Conservation (phyloP, 2,888 invertebrate species). For the Strigamia maritima region DNA sequence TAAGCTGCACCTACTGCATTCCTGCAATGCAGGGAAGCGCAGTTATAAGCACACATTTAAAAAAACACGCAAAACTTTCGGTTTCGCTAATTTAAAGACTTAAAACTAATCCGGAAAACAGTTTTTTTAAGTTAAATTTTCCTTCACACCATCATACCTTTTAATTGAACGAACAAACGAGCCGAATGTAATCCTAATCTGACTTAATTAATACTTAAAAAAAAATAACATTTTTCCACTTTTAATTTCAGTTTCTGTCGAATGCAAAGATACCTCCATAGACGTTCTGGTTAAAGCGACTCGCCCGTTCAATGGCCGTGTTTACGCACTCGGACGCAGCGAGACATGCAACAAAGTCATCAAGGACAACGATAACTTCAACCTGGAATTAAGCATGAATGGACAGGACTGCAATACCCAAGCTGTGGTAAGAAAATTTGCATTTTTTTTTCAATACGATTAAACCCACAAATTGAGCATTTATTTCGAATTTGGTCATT, state of each 20-base stretch:
- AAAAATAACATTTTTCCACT: neutral
- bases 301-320: slow-evolving; percentile 89
- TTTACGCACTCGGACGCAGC: slow-evolving; percentile 87
- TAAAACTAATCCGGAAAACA: no score
- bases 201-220: neutral
- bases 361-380: slow-evolving; percentile 84
- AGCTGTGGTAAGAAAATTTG: slow-evolving; percentile 73
- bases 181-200: neutral
- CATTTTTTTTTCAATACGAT: no score
- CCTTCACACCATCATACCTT: no score
- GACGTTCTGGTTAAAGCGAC: slow-evolving; percentile 89
- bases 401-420: slow-evolving; percentile 95
- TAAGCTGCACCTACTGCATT: neutral
- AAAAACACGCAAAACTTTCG: no score
- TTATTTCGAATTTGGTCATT: no score
- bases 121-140: no score
- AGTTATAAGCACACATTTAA: no score
- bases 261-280: slow-evolving; percentile 90
- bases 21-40: neutral
- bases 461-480: neutral
- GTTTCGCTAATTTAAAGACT: no score
- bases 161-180: neutral
- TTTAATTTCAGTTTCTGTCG: slow-evolving; percentile 72
- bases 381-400: slow-evolving; percentile 85
- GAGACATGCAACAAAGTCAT: slow-evolving; percentile 95